A percentile compares a stretch with the other conserved stretches of the same genome.
Conservation (phyloP, 2,113 vertebrate species). For the Blennius ocellaris region DNA sequence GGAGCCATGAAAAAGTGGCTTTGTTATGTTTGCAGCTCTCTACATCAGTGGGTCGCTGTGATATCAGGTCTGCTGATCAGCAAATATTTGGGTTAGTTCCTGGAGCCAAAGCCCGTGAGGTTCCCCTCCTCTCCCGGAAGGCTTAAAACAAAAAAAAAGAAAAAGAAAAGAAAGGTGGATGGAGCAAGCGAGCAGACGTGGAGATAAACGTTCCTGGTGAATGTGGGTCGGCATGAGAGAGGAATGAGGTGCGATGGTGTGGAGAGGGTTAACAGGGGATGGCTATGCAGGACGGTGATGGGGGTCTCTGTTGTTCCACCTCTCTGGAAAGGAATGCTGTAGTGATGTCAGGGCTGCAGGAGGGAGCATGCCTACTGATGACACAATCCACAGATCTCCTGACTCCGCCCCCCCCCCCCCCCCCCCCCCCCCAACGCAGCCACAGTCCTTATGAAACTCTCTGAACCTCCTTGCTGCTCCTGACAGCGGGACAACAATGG, state of each 20-base stretch:
- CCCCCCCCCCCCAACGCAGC: slow-evolving; percentile 24
- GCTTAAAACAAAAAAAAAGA: too few species aligned
- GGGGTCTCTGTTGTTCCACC: slow-evolving; percentile 80
- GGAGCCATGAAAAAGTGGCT: slow-evolving; percentile 62
- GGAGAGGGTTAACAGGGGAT: slow-evolving; percentile 67
- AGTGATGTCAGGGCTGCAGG: slow-evolving; percentile 83
- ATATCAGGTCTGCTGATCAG: slow-evolving; percentile 70
- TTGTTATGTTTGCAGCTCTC: slow-evolving; percentile 60
- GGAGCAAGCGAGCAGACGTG: not conserved
- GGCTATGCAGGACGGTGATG: slow-evolving; percentile 60
- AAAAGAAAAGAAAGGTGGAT: slow-evolving; percentile 23
- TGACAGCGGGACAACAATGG: slow-evolving; percentile 2
- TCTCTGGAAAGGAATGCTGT: slow-evolving; percentile 82
- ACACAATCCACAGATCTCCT: slow-evolving; percentile 77
- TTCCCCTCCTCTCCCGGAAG: slow-evolving; percentile 3
- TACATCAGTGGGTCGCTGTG: slow-evolving; percentile 27
- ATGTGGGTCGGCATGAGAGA: slow-evolving; percentile 22
- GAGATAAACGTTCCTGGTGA: slow-evolving; percentile 16
- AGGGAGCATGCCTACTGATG: slow-evolving; percentile 81
- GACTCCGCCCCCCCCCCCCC: slow-evolving; percentile 49
- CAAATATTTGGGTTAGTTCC: slow-evolving; percentile 64
- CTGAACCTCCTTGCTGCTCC: slow-evolving; percentile 36
- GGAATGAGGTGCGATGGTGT: slow-evolving; percentile 43
- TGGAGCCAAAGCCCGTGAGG: slow-evolving; percentile 36
- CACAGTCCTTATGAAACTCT: slow-evolving; percentile 65